Percentiles rank a stretch among this genome's conserved stretches.
phyloP scores from a whole-genome alignment of 2,113 vertebrate genomes.

The Copsychus sechellarum region DNA sequence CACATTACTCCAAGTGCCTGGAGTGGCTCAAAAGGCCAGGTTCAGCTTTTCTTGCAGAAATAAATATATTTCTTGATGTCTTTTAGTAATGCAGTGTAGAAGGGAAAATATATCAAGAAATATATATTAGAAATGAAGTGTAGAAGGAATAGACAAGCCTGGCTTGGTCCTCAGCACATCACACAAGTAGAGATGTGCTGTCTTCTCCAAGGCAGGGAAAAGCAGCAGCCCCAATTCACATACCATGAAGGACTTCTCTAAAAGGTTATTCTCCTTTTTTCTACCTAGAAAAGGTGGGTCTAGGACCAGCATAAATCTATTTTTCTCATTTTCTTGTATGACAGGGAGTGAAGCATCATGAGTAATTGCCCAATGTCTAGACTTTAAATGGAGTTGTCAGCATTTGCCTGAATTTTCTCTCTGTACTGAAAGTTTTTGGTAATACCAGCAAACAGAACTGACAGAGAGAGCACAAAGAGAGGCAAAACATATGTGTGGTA shows the following conservation, averaged over 20 bases:
- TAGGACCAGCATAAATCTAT: background rate
- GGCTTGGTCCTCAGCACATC: background rate
- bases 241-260: background rate
- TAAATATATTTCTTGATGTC: background rate
- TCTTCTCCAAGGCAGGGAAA: background rate
- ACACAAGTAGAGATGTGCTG: background rate
- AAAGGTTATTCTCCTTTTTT: background rate
- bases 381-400: slow-evolving; percentile 4
- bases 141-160: background rate
- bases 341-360: background rate
- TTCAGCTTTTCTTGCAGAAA: background rate
- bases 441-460: background rate
- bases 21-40: background rate
- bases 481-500: slow-evolving; percentile 6
- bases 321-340: slow-evolving; percentile 15
- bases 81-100: background rate
- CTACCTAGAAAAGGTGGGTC: background rate
- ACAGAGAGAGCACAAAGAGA: background rate
- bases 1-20: background rate
- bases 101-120: background rate
- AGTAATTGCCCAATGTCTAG: slow-evolving; percentile 39
- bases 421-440: background rate
- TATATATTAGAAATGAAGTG: background rate
- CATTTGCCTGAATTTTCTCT: background rate
- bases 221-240: background rate